A percentile compares a stretch with the other conserved stretches of the same genome.
These are phyloP conservation scores for Noctua janthe DNA, from an alignment of 2,888 invertebrate genomes.

Conservation along the genomic window DNA sequence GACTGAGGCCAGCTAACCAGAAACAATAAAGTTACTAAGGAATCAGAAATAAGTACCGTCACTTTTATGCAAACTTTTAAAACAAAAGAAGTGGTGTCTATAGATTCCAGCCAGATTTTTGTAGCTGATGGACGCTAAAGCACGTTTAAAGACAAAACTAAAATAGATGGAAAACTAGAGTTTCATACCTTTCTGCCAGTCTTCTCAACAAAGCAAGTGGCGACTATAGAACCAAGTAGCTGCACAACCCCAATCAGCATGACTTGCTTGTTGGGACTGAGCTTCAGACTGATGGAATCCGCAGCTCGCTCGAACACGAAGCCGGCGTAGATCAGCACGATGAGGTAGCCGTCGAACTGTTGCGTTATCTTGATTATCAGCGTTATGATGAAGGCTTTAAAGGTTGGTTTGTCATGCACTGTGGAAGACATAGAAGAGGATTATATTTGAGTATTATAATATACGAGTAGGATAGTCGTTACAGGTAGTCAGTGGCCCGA, in stretches of 20 bases:
- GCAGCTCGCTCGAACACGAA: conserved; percentile 84
- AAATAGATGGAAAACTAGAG: no score
- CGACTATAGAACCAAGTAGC: conserved; percentile 82
- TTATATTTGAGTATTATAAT: background rate
- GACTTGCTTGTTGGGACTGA: conserved; percentile 86
- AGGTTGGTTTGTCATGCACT: conserved; percentile 84
- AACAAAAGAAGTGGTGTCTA: no score
- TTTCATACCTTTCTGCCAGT: conserved; percentile 84
- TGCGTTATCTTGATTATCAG: conserved; percentile 86
- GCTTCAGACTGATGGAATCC: conserved; percentile 77
- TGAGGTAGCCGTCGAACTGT: conserved; percentile 87
- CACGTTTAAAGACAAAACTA: no score
- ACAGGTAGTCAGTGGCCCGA: background rate
- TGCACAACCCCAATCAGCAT: conserved; percentile 86
- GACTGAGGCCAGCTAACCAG: no score
- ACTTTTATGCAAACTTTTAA: no score
- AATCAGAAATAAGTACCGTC: no score
- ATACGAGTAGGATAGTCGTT: background rate
- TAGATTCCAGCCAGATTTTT: no score
- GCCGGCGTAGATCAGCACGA: conserved; percentile 86
- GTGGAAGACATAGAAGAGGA: conserved; percentile 63
- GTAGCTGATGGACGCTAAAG: no score
- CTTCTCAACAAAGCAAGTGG: conserved; percentile 85
- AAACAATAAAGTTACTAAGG: no score
- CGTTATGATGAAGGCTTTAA: conserved; percentile 86